Conservation (phyloP, 2,113 vertebrate genomes). For the Cheilinus undulatus region DNA sequence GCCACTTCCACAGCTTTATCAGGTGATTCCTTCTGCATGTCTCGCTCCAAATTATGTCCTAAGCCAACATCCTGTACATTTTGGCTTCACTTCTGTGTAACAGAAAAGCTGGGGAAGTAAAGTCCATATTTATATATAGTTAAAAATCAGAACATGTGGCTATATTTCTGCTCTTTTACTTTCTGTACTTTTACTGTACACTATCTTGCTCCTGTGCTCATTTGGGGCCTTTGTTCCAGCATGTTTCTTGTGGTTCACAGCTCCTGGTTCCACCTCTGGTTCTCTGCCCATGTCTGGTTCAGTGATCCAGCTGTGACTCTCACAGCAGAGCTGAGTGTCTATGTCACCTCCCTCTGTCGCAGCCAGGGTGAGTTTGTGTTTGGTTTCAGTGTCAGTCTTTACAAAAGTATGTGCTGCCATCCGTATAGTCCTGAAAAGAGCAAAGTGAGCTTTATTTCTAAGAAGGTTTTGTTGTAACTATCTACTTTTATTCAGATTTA, state of each 20-base stretch:
- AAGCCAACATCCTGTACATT: too few species aligned
- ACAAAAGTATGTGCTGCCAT: neutral
- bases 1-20: too few species aligned
- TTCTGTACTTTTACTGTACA: neutral
- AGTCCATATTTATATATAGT: too few species aligned
- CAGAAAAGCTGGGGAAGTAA: too few species aligned
- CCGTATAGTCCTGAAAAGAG: neutral
- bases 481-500: neutral
- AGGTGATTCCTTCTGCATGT: too few species aligned
- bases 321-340: conserved; percentile 32
- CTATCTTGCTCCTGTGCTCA: neutral
- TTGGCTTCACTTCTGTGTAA: too few species aligned
- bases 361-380: neutral
- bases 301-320: conserved; percentile 45
- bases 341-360: conserved; percentile 27
- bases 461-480: neutral
- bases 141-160: too few species aligned
- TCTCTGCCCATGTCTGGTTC: conserved; percentile 41
- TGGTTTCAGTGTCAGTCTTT: conserved; percentile 4
- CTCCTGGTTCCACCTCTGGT: conserved; percentile 35
- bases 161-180: neutral
- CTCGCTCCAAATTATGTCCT: too few species aligned
- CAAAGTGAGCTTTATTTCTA: neutral
- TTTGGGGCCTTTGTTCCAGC: conserved; percentile 1
- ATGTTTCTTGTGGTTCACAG: conserved; percentile 45